phyloP scores from a whole-genome alignment of 2,888 invertebrate genomes.

The Lasioglossum lativentre region DNA sequence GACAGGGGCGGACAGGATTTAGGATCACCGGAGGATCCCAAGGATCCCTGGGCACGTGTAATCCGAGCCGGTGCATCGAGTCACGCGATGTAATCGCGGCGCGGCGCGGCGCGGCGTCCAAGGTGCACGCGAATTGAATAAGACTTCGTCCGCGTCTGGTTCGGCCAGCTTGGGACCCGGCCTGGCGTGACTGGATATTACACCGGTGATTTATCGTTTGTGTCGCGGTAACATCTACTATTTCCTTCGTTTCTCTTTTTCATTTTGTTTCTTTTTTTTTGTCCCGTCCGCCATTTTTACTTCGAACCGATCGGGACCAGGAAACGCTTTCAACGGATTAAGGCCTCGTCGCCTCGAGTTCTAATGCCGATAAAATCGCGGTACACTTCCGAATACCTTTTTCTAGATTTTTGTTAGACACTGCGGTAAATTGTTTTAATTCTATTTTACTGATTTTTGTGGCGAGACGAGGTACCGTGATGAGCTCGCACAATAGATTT shows the following conservation, averaged over 20 bases:
- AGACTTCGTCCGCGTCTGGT: slow-evolving; percentile 36
- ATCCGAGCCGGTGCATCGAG: slow-evolving; percentile 65
- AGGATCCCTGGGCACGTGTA: slow-evolving; percentile 57
- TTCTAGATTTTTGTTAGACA: not conserved
- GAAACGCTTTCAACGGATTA: slow-evolving; percentile 24
- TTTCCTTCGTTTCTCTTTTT: not conserved
- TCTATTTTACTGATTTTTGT: no score
- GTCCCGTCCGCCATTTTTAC: not conserved
- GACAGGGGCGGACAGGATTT: slow-evolving; percentile 70
- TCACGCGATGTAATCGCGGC: slow-evolving; percentile 66
- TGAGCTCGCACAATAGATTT: no score
- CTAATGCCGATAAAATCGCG: not conserved
- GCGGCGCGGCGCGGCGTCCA: slow-evolving; percentile 49
- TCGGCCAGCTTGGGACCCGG: slow-evolving; percentile 22
- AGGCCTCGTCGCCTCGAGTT: not conserved
- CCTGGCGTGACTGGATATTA: slow-evolving; percentile 49
- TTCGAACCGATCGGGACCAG: not conserved
- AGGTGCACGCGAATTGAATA: slow-evolving; percentile 54
- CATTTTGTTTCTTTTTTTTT: not conserved
- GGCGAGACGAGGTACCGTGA: no score
- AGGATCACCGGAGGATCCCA: slow-evolving; percentile 57
- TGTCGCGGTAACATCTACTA: slow-evolving; percentile 32
- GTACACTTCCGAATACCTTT: not conserved
- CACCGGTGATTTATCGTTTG: slow-evolving; percentile 38
- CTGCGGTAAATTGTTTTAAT: no score